Percentiles rank a stretch among this genome's conserved stretches.
Conservation (phyloP, 92 coral and sea anemone species). For the Epizoanthus scotinus region DNA sequence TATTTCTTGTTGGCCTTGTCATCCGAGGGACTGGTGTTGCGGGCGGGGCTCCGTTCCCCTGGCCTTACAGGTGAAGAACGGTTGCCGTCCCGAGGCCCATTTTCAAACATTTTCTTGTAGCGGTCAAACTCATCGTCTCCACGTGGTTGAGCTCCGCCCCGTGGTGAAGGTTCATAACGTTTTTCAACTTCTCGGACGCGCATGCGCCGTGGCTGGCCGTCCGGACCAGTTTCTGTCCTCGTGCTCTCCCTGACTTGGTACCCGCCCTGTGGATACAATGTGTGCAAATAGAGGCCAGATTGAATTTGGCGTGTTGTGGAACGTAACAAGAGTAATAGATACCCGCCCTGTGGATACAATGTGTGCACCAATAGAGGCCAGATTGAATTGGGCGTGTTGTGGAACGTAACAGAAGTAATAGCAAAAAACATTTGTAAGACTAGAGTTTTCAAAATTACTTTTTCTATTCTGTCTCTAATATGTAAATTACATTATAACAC, state of each 20-base stretch:
- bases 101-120: constrained; percentile 17
- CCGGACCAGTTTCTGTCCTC: neutral
- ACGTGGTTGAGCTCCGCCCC: neutral
- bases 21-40: neutral
- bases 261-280: neutral
- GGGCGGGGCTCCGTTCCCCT: neutral
- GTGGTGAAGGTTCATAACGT: neutral
- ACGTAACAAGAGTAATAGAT: too few relatives aligned
- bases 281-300: too few relatives aligned
- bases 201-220: constrained; percentile 15
- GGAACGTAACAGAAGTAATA: too few relatives aligned
- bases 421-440: too few relatives aligned
- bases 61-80: neutral
- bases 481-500: too few relatives aligned
- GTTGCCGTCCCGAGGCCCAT: neutral
- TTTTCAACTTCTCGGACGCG: constrained; percentile 3
- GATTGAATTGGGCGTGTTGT: too few relatives aligned
- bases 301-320: too few relatives aligned
- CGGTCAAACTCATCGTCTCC: constrained; percentile 28
- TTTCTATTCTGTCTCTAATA: too few relatives aligned
- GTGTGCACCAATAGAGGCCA: too few relatives aligned
- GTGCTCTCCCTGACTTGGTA: constrained; percentile 16
- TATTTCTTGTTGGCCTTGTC: neutral
- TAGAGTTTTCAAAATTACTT: too few relatives aligned
- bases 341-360: neutral